Percentiles rank a stretch among this genome's conserved stretches.
phyloP scores from a whole-genome alignment of 2,888 invertebrate species.

The Pteria penguin region DNA sequence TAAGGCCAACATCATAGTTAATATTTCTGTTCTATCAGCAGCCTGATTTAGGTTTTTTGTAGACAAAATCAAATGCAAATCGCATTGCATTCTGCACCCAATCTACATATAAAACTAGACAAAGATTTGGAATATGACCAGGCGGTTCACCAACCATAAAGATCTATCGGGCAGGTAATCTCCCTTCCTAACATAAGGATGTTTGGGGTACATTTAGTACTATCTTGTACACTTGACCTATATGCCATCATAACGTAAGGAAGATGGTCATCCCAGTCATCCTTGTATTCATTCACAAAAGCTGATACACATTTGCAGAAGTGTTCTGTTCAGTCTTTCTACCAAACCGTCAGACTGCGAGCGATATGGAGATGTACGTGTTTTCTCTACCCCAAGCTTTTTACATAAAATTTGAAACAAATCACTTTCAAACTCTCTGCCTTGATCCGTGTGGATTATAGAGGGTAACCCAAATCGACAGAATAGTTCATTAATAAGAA shows the following conservation, averaged over 20 bases:
- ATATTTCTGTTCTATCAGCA: slow-evolving; percentile 10
- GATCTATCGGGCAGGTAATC: slow-evolving; percentile 42
- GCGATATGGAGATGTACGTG: slow-evolving; percentile 39
- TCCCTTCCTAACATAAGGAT: slow-evolving; percentile 45
- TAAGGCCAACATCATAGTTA: slow-evolving; percentile 24
- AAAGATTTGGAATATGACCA: background rate
- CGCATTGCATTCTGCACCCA: slow-evolving; percentile 16
- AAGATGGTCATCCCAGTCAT: slow-evolving; percentile 48
- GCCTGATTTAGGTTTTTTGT: slow-evolving; percentile 16
- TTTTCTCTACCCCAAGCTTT: slow-evolving; percentile 39
- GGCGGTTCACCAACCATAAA: slow-evolving; percentile 23
- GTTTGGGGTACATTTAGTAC: slow-evolving; percentile 43
- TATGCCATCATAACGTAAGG: slow-evolving; percentile 43
- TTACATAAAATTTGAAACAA: slow-evolving; percentile 36
- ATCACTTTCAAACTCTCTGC: slow-evolving; percentile 42
- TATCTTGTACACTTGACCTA: slow-evolving; percentile 35
- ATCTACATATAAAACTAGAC: slow-evolving; percentile 9
- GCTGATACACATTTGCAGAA: slow-evolving; percentile 35
- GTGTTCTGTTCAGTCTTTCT: slow-evolving; percentile 43
- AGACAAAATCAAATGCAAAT: background rate
- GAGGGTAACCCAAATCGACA: slow-evolving; percentile 35
- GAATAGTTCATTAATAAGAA: slow-evolving; percentile 31
- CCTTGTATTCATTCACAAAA: slow-evolving; percentile 32
- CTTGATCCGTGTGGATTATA: slow-evolving; percentile 6
- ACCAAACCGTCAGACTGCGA: slow-evolving; percentile 16